These are phyloP conservation scores for Baryphthengus martii DNA, from an alignment of 2,113 vertebrate species.

Conservation along the genomic window DNA sequence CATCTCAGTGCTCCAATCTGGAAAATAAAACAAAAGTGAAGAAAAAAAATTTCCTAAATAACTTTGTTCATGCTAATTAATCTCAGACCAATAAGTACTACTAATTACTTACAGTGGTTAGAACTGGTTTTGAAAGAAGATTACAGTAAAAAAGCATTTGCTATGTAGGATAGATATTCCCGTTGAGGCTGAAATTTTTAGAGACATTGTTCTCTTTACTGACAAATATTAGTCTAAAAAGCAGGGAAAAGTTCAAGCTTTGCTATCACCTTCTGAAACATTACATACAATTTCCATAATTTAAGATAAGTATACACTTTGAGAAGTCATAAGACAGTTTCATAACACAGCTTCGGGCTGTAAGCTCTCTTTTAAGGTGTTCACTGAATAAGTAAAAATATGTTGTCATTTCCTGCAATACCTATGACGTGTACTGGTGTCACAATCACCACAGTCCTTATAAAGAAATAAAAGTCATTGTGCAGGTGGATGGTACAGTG, in stretches of 20 bases:
- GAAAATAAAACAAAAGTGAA: neutral
- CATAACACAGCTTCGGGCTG: neutral
- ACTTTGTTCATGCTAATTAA: neutral
- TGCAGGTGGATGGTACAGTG: neutral
- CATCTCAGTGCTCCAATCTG: neutral
- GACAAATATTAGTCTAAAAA: neutral
- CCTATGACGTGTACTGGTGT: neutral
- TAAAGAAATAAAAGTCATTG: neutral
- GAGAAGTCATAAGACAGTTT: neutral
- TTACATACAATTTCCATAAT: neutral
- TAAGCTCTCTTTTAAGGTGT: neutral
- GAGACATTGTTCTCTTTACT: neutral
- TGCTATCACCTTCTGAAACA: neutral
- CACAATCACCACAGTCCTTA: neutral
- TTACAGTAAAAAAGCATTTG: neutral
- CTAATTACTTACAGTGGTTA: neutral
- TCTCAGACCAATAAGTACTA: neutral
- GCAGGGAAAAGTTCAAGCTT: neutral
- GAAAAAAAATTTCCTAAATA: neutral
- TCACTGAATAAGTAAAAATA: neutral
- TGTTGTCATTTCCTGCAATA: neutral
- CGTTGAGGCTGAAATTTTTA: neutral
- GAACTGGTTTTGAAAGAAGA: neutral
- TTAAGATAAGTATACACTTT: neutral
- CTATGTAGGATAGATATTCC: neutral